Evolutionary conservation across 2,113 vertebrate species (phyloP).

Genomic region (Chionis minor): DNA sequence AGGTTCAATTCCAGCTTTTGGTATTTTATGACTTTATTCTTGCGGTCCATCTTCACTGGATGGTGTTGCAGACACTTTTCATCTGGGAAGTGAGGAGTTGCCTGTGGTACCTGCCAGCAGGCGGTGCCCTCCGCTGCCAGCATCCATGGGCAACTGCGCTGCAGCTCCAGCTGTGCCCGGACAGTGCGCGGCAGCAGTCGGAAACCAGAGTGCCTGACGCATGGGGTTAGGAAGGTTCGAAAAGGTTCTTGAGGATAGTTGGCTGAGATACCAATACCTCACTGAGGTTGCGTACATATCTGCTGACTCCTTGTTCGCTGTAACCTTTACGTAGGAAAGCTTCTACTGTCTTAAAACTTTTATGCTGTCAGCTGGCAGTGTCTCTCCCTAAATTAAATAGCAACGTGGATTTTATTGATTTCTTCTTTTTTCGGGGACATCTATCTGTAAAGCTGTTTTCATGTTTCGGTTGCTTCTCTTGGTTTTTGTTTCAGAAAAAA

Average conservation of each 20-base stretch:
- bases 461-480: not conserved
- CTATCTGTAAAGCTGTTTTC: not conserved
- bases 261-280: not conserved
- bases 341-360: not conserved
- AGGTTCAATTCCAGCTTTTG: not conserved
- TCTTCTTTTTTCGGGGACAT: not conserved
- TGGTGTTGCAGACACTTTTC: not conserved
- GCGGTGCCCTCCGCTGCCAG: not conserved
- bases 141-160: not conserved
- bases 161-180: not conserved
- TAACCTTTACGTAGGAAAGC: not conserved
- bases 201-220: not conserved
- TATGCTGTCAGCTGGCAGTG: not conserved
- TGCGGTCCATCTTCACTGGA: fast-evolving
- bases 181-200: fast-evolving
- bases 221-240: not conserved
- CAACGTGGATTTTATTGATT: not conserved
- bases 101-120: not conserved
- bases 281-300: fast-evolving
- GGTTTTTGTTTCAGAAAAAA: not conserved
- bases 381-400: not conserved
- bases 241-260: not conserved
- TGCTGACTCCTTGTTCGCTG: not conserved
- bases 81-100: not conserved
- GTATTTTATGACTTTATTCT: not conserved